These are phyloP conservation scores for Mesorhabditis belari DNA, from an alignment of 2,888 invertebrate genomes.

Conservation along the genomic window DNA sequence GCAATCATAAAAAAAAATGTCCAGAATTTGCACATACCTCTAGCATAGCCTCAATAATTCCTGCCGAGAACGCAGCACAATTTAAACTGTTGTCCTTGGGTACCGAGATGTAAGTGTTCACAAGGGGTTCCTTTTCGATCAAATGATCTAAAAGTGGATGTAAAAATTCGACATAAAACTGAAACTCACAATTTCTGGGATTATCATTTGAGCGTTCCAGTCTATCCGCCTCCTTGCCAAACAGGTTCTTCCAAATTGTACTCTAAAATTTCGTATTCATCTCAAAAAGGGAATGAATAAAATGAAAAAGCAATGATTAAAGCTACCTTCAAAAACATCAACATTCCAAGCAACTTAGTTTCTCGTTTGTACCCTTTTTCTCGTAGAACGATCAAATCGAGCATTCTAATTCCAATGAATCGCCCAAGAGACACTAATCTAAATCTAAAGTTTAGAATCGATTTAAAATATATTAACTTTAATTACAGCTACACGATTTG, in stretches of 20 bases:
- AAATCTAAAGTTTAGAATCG: constrained; percentile 21
- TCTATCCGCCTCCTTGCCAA: constrained; percentile 96
- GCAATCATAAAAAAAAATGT: neutral
- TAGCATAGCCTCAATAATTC: constrained; percentile 90
- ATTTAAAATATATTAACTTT: neutral
- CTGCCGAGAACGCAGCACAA: constrained; percentile 95
- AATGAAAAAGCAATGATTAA: constrained; percentile 53
- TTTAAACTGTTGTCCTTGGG: constrained; percentile 93
- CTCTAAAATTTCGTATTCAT: too few relatives aligned
- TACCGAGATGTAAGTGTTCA: constrained; percentile 91
- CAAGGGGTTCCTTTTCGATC: constrained; percentile 93
- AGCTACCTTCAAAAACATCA: constrained; percentile 82
- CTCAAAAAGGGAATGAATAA: too few relatives aligned
- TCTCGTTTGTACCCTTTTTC: constrained; percentile 82
- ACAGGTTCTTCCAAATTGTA: constrained; percentile 92
- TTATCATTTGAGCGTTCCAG: constrained; percentile 97
- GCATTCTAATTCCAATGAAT: constrained; percentile 84
- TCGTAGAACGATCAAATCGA: constrained; percentile 85
- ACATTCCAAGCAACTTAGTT: constrained; percentile 77
- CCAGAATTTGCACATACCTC: constrained; percentile 25
- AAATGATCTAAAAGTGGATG: constrained; percentile 68
- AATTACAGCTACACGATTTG: neutral
- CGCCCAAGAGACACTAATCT: constrained; percentile 88
- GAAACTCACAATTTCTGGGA: constrained; percentile 71
- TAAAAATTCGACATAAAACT: neutral